Conservation (phyloP, 2,113 vertebrate genomes). For the Nannobrachium achirus region DNA sequence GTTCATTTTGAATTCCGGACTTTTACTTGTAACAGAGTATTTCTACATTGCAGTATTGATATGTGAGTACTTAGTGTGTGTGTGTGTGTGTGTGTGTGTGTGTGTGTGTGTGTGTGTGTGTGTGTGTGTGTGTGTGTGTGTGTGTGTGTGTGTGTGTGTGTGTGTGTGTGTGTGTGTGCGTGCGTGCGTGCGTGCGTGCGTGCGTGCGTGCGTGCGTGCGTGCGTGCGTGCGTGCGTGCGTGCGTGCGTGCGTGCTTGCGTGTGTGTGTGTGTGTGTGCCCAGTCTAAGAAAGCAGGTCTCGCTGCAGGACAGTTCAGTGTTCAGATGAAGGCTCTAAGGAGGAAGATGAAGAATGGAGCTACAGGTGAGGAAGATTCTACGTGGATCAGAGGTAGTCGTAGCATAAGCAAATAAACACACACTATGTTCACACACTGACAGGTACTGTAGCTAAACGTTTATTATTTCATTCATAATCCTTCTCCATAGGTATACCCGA, state of each 20-base stretch:
- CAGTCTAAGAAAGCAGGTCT: conserved; percentile 26
- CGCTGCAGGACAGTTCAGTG: conserved; percentile 33
- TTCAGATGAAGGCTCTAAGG: conserved; percentile 82
- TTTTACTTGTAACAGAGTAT: too few species aligned
- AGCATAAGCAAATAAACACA: neutral
- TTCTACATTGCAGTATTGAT: too few species aligned
- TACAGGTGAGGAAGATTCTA: conserved; percentile 1
- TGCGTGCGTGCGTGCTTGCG: conserved; percentile 14
- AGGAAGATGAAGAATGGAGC: conserved; percentile 72
- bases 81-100: too few species aligned
- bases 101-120: too few species aligned
- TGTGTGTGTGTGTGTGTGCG: conserved; percentile 20
- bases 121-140: neutral
- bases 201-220: conserved; percentile 10
- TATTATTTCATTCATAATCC: too few species aligned
- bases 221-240: conserved; percentile 20
- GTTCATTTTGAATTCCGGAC: too few species aligned
- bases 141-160: conserved; percentile 1
- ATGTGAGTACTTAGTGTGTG: too few species aligned
- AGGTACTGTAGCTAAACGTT: neutral
- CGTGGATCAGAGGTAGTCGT: conserved; percentile 49
- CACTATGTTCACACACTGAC: conserved; percentile 4
- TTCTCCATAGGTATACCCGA: neutral
- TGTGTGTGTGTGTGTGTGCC: conserved; percentile 4
- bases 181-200: conserved; percentile 14